Percentiles rank a stretch among this genome's conserved stretches.
phyloP scores from a whole-genome alignment of 2,797 vertebrate genomes.

The Aeoliscus strigatus region DNA sequence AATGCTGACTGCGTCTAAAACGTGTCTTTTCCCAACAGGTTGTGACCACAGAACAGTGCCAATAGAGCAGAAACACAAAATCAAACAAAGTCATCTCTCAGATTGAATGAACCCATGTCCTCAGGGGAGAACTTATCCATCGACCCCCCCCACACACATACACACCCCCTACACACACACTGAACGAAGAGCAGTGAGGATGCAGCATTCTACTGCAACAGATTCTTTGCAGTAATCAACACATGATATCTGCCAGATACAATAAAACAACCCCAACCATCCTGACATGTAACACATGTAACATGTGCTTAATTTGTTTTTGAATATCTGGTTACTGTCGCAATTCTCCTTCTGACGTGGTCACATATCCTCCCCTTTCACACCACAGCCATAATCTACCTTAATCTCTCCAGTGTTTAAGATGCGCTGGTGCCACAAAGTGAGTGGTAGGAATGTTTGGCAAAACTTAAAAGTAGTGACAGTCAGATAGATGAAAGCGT shows the following conservation, averaged over 20 bases:
- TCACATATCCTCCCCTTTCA: slow-evolving; percentile 7
- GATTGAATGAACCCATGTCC: too few relatives aligned
- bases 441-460: slow-evolving; percentile 29
- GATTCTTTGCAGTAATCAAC: too few relatives aligned
- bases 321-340: background rate
- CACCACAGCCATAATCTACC: background rate
- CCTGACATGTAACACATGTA: too few relatives aligned
- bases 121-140: too few relatives aligned
- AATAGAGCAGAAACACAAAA: too few relatives aligned
- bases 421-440: slow-evolving; percentile 17
- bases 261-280: too few relatives aligned
- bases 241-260: too few relatives aligned
- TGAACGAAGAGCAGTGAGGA: too few relatives aligned
- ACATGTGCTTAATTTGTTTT: slow-evolving; percentile 2
- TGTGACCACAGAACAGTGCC: background rate
- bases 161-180: too few relatives aligned
- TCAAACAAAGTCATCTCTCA: slow-evolving; percentile 10
- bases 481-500: slow-evolving; percentile 47
- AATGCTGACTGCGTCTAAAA: background rate
- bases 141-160: too few relatives aligned
- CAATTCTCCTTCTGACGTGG: too few relatives aligned
- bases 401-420: slow-evolving; percentile 29
- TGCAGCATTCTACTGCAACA: too few relatives aligned
- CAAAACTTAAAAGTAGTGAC: slow-evolving; percentile 28
- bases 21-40: background rate